Percentiles rank a stretch among this genome's conserved stretches.
phyloP scores from a whole-genome alignment of 2,113 vertebrate genomes.

The Lepus timidus region DNA sequence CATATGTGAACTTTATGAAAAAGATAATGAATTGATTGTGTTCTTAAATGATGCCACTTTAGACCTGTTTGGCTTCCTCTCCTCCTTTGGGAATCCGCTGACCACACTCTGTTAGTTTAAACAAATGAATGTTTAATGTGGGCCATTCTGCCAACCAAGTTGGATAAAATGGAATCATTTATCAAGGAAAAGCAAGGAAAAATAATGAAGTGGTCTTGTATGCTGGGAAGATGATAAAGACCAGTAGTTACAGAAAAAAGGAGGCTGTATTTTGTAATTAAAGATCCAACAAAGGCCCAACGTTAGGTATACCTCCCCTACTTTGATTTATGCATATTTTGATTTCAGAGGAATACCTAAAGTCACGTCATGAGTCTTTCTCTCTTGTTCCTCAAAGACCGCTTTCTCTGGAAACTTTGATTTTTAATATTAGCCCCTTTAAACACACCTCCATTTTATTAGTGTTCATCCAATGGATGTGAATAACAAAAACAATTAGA shows the following conservation, averaged over 20 bases:
- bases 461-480: background rate
- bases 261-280: constrained; percentile 55
- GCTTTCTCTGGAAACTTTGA: background rate
- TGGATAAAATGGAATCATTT: constrained; percentile 83
- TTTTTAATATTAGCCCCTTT: background rate
- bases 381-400: background rate
- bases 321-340: background rate
- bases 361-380: background rate
- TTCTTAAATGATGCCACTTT: constrained; percentile 86
- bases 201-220: constrained; percentile 64
- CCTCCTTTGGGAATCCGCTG: constrained; percentile 79
- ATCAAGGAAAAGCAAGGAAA: constrained; percentile 77
- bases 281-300: constrained; percentile 6
- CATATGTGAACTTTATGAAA: constrained; percentile 88
- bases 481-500: background rate
- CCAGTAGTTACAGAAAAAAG: constrained; percentile 46
- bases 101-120: constrained; percentile 87
- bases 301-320: background rate
- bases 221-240: constrained; percentile 67
- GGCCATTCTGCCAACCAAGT: constrained; percentile 81
- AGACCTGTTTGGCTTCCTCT: constrained; percentile 84
- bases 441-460: background rate
- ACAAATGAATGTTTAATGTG: constrained; percentile 87
- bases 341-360: background rate
- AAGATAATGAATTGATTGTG: constrained; percentile 88